Conservation (phyloP, 2,797 vertebrate genomes). For the Percopsis omiscomaycus region DNA sequence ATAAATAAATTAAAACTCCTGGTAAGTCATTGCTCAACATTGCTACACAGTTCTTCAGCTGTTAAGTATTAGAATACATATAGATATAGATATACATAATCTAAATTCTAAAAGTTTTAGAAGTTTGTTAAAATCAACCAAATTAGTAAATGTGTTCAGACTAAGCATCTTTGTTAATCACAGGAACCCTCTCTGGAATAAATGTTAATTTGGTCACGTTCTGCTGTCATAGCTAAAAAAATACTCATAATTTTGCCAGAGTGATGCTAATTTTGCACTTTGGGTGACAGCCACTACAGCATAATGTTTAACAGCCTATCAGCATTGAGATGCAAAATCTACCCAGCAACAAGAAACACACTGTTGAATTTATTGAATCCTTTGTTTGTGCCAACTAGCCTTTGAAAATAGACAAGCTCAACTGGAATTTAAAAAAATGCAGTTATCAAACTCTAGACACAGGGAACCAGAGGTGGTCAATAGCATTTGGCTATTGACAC, state of each 20-base stretch:
- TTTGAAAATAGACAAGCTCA: slow-evolving; percentile 22
- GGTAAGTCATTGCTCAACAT: not conserved
- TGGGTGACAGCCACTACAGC: slow-evolving; percentile 42
- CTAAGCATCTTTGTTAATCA: slow-evolving; percentile 14
- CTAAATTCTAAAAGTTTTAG: not conserved
- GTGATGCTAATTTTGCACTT: slow-evolving; percentile 1
- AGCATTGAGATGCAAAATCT: slow-evolving; percentile 57
- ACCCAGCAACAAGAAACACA: slow-evolving; percentile 64
- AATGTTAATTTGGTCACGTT: slow-evolving; percentile 4
- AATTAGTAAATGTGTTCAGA: slow-evolving; percentile 15
- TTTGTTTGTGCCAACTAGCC: slow-evolving; percentile 33
- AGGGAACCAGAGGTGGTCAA: slow-evolving; percentile 4
- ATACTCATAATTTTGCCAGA: slow-evolving; percentile 41
- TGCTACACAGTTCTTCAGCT: no score
- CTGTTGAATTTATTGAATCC: slow-evolving; percentile 38
- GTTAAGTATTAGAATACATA: no score
- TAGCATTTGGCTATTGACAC: slow-evolving; percentile 7
- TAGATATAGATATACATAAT: no score
- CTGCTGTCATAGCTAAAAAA: slow-evolving; percentile 23
- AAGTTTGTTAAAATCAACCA: slow-evolving; percentile 3
- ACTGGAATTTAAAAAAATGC: slow-evolving; percentile 51
- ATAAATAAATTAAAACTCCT: not conserved
- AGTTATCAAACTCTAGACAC: slow-evolving; percentile 25
- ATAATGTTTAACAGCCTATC: slow-evolving; percentile 53
- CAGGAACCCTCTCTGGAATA: not conserved